Conservation (phyloP, 2,113 vertebrate species). For the Calonectris borealis region DNA sequence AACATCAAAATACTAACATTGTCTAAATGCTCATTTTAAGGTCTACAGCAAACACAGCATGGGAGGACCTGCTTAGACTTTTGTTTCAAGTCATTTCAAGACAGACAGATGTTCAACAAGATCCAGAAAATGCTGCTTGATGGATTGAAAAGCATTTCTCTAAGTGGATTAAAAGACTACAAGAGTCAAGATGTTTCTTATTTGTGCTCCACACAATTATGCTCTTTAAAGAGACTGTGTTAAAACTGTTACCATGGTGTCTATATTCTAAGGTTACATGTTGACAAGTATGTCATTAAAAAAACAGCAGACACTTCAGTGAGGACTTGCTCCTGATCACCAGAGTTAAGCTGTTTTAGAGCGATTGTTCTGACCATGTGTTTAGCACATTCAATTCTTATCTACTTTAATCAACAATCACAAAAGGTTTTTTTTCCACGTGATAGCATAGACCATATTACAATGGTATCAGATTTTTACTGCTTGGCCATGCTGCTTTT, state of each 20-base stretch:
- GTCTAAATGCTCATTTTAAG: background rate
- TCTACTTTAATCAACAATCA: background rate
- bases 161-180: constrained; percentile 64
- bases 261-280: constrained; percentile 51
- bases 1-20: background rate
- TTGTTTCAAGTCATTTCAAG: constrained; percentile 5
- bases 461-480: background rate
- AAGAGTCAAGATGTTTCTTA: constrained; percentile 64
- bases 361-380: background rate
- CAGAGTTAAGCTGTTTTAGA: background rate
- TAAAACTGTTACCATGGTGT: constrained; percentile 60
- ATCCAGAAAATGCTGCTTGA: constrained; percentile 38
- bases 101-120: constrained; percentile 54
- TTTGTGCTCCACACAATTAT: constrained; percentile 59
- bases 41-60: background rate
- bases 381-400: background rate
- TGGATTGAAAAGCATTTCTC: constrained; percentile 54
- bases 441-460: background rate
- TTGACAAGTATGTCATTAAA: constrained; percentile 56
- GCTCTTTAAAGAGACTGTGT: constrained; percentile 31
- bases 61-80: background rate
- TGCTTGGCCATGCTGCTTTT: background rate
- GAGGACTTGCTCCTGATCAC: background rate
- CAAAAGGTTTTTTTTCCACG: background rate
- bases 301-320: constrained; percentile 10